Conservation (phyloP, 2,888 invertebrate genomes). For the Capitulum mitella region DNA sequence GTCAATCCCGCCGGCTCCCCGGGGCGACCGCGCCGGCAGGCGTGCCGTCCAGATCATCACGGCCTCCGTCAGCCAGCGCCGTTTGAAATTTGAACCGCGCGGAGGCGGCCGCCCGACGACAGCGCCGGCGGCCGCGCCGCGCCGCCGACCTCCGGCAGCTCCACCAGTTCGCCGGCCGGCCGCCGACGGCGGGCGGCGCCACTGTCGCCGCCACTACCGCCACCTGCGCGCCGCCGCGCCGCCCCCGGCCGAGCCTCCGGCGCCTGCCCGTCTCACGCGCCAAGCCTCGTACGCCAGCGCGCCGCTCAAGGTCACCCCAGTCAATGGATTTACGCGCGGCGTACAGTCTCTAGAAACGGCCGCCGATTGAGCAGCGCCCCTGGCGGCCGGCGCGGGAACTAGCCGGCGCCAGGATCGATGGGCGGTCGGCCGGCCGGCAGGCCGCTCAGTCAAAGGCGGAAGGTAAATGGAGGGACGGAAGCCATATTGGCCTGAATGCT, state of each 20-base stretch:
- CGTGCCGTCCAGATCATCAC: too few species aligned
- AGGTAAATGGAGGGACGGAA: neutral
- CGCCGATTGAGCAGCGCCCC: conserved; percentile 8
- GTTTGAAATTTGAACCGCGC: too few species aligned
- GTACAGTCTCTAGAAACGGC: conserved; percentile 10
- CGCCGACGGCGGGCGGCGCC: neutral
- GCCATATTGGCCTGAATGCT: neutral
- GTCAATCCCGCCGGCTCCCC: too few species aligned
- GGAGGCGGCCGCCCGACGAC: too few species aligned
- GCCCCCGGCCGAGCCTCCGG: conserved; percentile 3
- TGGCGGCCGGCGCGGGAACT: neutral
- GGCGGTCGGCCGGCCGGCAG: neutral
- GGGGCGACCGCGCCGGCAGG: too few species aligned
- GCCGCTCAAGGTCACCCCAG: conserved; percentile 21
- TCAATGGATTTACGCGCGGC: conserved; percentile 23
- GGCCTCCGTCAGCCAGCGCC: too few species aligned
- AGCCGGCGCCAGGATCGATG: neutral
- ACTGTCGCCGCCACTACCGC: neutral
- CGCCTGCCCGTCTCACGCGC: conserved; percentile 17
- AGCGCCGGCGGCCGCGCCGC: too few species aligned
- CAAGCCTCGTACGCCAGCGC: conserved; percentile 8
- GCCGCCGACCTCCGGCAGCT: neutral
- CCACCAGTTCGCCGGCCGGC: neutral
- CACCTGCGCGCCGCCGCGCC: neutral
- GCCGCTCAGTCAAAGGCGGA: neutral